These are phyloP conservation scores for Euzophera pinguis DNA, from an alignment of 2,888 invertebrate genomes.

Conservation along the genomic window DNA sequence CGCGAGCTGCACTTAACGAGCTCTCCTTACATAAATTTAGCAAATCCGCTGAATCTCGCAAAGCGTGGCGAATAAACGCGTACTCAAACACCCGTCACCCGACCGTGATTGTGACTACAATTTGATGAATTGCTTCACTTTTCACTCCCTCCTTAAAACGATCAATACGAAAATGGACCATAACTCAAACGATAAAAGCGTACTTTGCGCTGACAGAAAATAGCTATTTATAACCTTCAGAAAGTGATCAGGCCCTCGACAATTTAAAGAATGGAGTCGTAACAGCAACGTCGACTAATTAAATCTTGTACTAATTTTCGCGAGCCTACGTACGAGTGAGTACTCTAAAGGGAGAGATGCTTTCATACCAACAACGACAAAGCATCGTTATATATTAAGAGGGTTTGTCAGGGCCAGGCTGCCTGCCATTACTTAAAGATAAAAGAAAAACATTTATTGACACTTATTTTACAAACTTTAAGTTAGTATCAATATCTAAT, in stretches of 20 bases:
- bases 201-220: constrained; percentile 10
- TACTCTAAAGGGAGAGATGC: background rate
- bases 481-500: too few species aligned
- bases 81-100: constrained; percentile 48
- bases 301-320: constrained; percentile 29
- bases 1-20: constrained; percentile 42
- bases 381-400: too few species aligned
- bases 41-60: constrained; percentile 46
- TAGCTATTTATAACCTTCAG: constrained; percentile 12
- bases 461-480: too few species aligned
- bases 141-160: constrained; percentile 34
- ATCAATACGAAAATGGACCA: constrained; percentile 6
- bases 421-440: too few species aligned
- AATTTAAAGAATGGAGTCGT: constrained; percentile 36
- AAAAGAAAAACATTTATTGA: too few species aligned
- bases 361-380: too few species aligned
- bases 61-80: constrained; percentile 37
- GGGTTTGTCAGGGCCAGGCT: too few species aligned
- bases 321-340: constrained; percentile 2
- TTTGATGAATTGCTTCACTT: constrained; percentile 63
- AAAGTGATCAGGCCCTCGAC: constrained; percentile 15
- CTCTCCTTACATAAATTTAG: constrained; percentile 48
- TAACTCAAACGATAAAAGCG: constrained; percentile 13
- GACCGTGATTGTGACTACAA: constrained; percentile 60
- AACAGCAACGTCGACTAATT: constrained; percentile 41